phyloP scores from a whole-genome alignment of 2,113 vertebrate genomes.

The Paradoxurus hermaphroditus region DNA sequence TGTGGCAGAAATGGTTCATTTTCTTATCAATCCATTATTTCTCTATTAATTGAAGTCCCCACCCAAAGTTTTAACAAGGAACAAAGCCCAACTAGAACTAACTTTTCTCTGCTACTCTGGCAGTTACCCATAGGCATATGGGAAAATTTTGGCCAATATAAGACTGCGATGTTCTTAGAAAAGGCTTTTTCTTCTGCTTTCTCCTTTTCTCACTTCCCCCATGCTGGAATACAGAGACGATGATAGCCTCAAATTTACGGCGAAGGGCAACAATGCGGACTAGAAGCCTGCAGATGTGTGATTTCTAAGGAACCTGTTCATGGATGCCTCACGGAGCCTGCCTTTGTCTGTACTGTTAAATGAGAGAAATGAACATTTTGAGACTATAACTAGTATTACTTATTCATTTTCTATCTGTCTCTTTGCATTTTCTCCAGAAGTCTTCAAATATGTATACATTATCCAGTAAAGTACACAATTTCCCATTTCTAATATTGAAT shows the following conservation, averaged over 20 bases:
- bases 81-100: not conserved
- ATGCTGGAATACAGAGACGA: not conserved
- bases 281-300: fast-evolving
- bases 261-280: not conserved
- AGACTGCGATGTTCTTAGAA: not conserved
- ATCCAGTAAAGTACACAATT: not conserved
- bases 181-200: not conserved
- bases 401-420: not conserved
- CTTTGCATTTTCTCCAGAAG: not conserved
- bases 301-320: not conserved
- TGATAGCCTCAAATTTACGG: not conserved
- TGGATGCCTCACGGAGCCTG: not conserved
- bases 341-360: too few species aligned
- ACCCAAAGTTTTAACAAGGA: not conserved
- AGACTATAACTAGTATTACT: not conserved
- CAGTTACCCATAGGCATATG: not conserved
- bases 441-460: not conserved
- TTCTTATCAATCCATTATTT: not conserved
- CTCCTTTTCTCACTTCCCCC: not conserved
- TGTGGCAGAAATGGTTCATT: not conserved
- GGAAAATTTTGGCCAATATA: not conserved
- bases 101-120: not conserved
- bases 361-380: not conserved
- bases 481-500: not conserved
- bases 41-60: not conserved